Conservation (phyloP, 2,888 invertebrate genomes). For the Lasioglossum zephyrum region DNA sequence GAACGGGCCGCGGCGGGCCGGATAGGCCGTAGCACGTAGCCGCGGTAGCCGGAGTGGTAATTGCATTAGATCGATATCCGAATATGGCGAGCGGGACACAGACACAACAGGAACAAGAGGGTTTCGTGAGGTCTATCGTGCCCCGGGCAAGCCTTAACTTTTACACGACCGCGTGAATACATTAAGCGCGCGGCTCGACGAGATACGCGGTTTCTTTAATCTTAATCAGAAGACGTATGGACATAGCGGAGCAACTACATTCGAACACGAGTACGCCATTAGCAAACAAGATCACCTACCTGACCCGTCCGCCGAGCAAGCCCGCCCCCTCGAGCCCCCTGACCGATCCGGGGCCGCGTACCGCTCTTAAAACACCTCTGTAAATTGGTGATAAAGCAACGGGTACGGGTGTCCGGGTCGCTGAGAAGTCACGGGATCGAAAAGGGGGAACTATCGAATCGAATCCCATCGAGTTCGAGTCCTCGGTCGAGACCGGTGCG, state of each 20-base stretch:
- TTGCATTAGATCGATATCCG: constrained; percentile 72
- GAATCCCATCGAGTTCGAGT: not conserved
- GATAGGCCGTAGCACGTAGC: constrained; percentile 43
- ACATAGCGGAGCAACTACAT: constrained; percentile 80
- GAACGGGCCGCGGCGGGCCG: not conserved
- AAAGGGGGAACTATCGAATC: constrained; percentile 20
- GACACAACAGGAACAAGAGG: constrained; percentile 42
- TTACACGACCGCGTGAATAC: constrained; percentile 76
- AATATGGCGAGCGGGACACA: constrained; percentile 55
- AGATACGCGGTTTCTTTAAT: constrained; percentile 82
- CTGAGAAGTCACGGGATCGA: constrained; percentile 56
- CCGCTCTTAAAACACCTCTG: constrained; percentile 73
- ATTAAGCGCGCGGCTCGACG: constrained; percentile 72
- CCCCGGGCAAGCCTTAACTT: constrained; percentile 73
- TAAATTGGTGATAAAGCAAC: constrained; percentile 79
- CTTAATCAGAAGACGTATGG: constrained; percentile 83
- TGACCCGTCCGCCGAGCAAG: constrained; percentile 67
- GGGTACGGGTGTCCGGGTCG: constrained; percentile 59
- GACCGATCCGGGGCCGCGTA: constrained; percentile 31
- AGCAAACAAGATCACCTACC: constrained; percentile 83
- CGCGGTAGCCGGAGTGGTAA: constrained; percentile 61
- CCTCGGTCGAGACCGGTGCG: not conserved
- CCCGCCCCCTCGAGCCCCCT: constrained; percentile 15
- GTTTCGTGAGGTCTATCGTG: constrained; percentile 73
- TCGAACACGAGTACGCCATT: constrained; percentile 83